Evolutionary conservation across 2,888 invertebrate genomes (phyloP).

Genomic region (Folsomia manolachei): DNA sequence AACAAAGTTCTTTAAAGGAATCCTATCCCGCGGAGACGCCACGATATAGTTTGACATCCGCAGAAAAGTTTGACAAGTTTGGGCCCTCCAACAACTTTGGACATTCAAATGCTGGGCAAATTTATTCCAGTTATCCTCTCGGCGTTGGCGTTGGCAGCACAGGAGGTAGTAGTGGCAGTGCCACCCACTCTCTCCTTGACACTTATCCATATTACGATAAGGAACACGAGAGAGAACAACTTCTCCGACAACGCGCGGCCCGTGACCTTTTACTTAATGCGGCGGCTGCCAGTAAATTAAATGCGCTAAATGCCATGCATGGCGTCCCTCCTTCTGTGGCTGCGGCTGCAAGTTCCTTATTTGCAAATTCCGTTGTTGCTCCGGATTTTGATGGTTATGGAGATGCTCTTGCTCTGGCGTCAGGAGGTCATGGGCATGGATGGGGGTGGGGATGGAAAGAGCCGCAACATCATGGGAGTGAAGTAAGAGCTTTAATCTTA

Average conservation of each 20-base stretch:
- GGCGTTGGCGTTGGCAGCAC: too few relatives aligned
- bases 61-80: not conserved
- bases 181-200: constrained; percentile 27
- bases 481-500: too few relatives aligned
- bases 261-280: not conserved
- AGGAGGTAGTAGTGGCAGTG: not conserved
- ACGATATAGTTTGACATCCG: not conserved
- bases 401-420: not conserved
- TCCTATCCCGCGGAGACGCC: not conserved
- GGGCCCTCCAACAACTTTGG: not conserved
- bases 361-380: constrained; percentile 14
- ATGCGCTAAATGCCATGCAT: not conserved
- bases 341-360: constrained; percentile 3
- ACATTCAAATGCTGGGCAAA: not conserved
- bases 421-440: constrained; percentile 13
- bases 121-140: not conserved
- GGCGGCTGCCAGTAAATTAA: not conserved
- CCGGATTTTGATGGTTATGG: not conserved
- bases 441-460: constrained; percentile 17
- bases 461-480: constrained; percentile 4
- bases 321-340: constrained; percentile 11
- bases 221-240: constrained; percentile 20
- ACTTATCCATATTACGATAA: constrained; percentile 30
- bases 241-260: too few relatives aligned
- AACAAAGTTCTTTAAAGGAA: not conserved